phyloP scores from a whole-genome alignment of 92 coral and sea anemone genomes.

The Porites divaricata region DNA sequence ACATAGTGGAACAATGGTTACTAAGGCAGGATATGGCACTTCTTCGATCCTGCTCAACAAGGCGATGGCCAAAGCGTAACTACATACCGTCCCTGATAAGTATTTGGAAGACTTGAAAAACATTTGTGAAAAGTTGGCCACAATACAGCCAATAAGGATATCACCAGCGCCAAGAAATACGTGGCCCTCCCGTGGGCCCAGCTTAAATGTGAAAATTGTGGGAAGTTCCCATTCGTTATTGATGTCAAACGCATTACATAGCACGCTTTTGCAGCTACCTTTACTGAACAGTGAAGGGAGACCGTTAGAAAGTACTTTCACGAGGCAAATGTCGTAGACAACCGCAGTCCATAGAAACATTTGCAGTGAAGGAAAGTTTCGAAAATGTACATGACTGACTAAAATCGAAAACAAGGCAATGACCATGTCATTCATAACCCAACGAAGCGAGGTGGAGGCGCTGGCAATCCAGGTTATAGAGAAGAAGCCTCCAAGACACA shows the following conservation, averaged over 20 bases:
- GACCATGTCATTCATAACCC: conserved; percentile 63
- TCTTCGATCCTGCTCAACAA: conserved; percentile 47
- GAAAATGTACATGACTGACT: conserved; percentile 61
- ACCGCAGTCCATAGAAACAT: conserved; percentile 74
- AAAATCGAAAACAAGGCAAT: conserved; percentile 59
- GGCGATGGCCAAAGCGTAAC: conserved; percentile 66
- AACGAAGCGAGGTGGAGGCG: conserved; percentile 55
- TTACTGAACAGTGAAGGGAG: conserved; percentile 58
- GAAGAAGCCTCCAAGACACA: conserved; percentile 40
- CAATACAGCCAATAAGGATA: conserved; percentile 68
- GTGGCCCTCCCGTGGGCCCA: conserved; percentile 57
- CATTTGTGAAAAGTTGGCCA: conserved; percentile 67
- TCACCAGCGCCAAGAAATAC: conserved; percentile 79
- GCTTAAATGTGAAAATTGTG: conserved; percentile 59
- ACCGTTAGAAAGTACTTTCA: conserved; percentile 14
- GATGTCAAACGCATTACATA: conserved; percentile 56
- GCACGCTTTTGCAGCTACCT: conserved; percentile 47
- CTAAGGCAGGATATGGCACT: conserved; percentile 67
- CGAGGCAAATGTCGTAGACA: conserved; percentile 56
- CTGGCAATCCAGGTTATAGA: conserved; percentile 57
- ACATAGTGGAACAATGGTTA: conserved; percentile 70
- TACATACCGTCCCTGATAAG: conserved; percentile 61
- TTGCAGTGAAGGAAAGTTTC: conserved; percentile 60
- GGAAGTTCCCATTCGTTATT: conserved; percentile 72
- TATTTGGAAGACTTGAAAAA: conserved; percentile 66